A percentile compares a stretch with the other conserved stretches of the same genome.
These are phyloP conservation scores for Fringilla coelebs DNA, from an alignment of 2,797 vertebrate species.

Conservation along the genomic window DNA sequence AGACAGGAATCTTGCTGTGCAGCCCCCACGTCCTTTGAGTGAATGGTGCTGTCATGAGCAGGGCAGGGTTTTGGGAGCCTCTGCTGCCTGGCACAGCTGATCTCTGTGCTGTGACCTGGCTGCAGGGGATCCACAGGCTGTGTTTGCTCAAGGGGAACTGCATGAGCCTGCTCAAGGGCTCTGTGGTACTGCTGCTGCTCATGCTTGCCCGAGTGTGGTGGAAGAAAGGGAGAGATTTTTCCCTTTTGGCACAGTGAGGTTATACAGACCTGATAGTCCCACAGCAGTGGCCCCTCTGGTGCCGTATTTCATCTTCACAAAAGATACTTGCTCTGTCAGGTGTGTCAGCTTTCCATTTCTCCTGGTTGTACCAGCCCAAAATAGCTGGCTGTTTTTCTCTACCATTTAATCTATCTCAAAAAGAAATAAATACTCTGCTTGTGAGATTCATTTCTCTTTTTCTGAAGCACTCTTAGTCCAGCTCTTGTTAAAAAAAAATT, in stretches of 20 bases:
- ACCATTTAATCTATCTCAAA: background rate
- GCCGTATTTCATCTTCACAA: background rate
- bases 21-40: background rate
- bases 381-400: background rate
- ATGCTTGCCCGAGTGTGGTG: fast-evolving
- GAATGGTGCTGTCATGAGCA: background rate
- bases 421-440: background rate
- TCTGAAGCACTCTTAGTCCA: background rate
- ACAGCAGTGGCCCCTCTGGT: background rate
- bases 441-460: background rate
- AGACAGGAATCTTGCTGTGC: background rate
- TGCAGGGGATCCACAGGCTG: background rate
- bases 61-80: background rate
- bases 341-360: background rate
- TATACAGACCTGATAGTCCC: background rate
- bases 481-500: background rate
- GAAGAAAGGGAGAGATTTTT: background rate
- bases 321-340: background rate
- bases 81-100: background rate
- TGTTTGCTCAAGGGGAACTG: background rate
- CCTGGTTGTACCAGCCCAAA: background rate
- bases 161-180: background rate
- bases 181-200: background rate
- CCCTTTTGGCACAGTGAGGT: background rate
- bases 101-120: background rate